These are phyloP conservation scores for Melieria picta DNA, from an alignment of 2,888 invertebrate genomes.

Conservation along the genomic window DNA sequence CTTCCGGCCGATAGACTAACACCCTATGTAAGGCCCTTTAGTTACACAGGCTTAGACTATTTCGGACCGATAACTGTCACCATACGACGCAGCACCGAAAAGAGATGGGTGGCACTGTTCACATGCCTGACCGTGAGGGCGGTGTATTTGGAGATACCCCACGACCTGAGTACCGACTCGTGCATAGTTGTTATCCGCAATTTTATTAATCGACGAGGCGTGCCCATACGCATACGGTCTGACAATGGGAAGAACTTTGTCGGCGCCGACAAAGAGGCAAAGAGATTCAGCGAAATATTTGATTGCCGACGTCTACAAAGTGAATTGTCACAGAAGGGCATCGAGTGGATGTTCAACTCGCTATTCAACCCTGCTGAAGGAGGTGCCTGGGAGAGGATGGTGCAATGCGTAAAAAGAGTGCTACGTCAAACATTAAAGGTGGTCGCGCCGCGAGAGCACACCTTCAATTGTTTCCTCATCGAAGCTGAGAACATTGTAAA, in stretches of 20 bases:
- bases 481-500: constrained; percentile 32
- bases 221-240: no score
- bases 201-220: no score
- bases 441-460: no score
- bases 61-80: constrained; percentile 33
- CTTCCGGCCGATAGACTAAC: constrained; percentile 28
- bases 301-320: constrained; percentile 16
- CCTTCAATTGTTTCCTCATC: constrained; percentile 17
- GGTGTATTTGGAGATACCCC: no score
- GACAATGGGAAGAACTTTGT: no score
- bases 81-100: constrained; percentile 12
- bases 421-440: constrained; percentile 30
- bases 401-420: no score
- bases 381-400: constrained; percentile 30
- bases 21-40: constrained; percentile 24
- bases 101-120: no score
- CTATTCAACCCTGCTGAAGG: constrained; percentile 22
- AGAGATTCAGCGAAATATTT: constrained; percentile 18
- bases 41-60: constrained; percentile 31
- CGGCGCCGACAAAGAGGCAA: constrained; percentile 3
- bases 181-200: no score
- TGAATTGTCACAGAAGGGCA: constrained; percentile 31
- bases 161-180: no score
- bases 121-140: no score
- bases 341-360: constrained; percentile 40